These are phyloP conservation scores for Lagria hirta DNA, from an alignment of 2,888 invertebrate species.

Conservation along the genomic window DNA sequence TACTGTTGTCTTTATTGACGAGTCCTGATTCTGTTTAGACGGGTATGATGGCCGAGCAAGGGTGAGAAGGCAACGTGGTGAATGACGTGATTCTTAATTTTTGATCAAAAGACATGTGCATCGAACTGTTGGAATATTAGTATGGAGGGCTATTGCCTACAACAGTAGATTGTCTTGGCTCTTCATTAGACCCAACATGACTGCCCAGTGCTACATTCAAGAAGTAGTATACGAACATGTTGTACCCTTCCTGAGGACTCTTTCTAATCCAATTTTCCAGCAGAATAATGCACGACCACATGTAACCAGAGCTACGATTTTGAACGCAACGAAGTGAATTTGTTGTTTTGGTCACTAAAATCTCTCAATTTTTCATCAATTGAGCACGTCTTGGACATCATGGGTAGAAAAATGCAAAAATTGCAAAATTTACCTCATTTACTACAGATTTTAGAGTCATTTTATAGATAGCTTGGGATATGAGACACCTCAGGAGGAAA, in stretches of 20 bases:
- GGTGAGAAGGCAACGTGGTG: constrained; percentile 5
- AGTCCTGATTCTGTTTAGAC: neutral
- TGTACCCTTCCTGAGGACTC: constrained; percentile 6
- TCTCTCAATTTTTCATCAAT: too few species aligned
- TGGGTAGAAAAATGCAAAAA: too few species aligned
- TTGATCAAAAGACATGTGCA: constrained; percentile 2
- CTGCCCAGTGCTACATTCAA: constrained; percentile 11
- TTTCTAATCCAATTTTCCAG: constrained; percentile 5
- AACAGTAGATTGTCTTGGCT: constrained; percentile 14
- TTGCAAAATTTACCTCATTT: too few species aligned
- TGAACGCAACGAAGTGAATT: neutral
- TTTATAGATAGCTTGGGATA: too few species aligned
- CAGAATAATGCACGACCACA: constrained; percentile 16
- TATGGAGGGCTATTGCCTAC: constrained; percentile 16
- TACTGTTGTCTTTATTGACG: constrained; percentile 9
- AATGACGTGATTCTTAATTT: too few species aligned
- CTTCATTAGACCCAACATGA: constrained; percentile 17
- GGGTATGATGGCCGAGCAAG: constrained; percentile 1
- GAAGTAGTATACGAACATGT: constrained; percentile 12
- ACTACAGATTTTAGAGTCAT: too few species aligned
- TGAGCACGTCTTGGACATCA: too few species aligned
- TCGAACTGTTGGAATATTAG: constrained; percentile 7
- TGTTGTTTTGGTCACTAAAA: too few species aligned
- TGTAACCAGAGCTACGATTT: constrained; percentile 1
- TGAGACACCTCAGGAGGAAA: too few species aligned